Conservation (phyloP, 2,888 invertebrate species). For the Anticlea derivata region DNA sequence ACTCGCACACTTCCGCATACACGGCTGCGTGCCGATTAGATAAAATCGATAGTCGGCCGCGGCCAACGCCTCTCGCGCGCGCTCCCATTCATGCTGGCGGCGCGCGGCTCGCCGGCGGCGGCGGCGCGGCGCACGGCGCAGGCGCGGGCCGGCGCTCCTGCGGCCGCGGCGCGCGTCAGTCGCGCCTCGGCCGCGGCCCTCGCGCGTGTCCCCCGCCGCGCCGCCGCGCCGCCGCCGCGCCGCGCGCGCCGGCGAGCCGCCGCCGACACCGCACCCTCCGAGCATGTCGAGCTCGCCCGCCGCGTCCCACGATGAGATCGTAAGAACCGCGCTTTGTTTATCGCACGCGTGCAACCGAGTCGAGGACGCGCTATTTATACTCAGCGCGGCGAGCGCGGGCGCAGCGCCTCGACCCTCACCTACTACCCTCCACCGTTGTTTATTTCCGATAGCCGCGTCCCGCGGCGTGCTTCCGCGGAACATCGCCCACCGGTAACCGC, state of each 20-base stretch:
- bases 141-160: conserved; percentile 36
- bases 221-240: conserved; percentile 64
- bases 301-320: conserved; percentile 32
- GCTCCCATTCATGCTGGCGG: background rate
- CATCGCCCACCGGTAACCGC: too few relatives aligned
- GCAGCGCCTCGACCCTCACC: conserved; percentile 62
- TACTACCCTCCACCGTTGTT: conserved; percentile 62
- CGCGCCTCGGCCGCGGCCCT: conserved; percentile 63
- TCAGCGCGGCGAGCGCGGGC: conserved; percentile 31
- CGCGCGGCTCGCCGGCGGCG: conserved; percentile 1
- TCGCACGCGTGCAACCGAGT: conserved; percentile 42
- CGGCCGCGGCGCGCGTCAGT: conserved; percentile 47
- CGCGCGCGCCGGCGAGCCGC: conserved; percentile 59
- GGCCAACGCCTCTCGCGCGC: background rate
- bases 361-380: conserved; percentile 66
- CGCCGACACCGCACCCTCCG: conserved; percentile 25
- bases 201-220: conserved; percentile 62
- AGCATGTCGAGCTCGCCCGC: conserved; percentile 31
- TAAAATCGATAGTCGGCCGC: conserved; percentile 8
- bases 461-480: too few relatives aligned
- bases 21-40: background rate
- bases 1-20: background rate
- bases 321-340: conserved; percentile 34
- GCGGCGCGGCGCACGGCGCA: conserved; percentile 25
- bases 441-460: conserved; percentile 6